Base-by-base conservation (phyloP, 1,140 invertebrate species). In the Solenopsis invicta region DNA sequence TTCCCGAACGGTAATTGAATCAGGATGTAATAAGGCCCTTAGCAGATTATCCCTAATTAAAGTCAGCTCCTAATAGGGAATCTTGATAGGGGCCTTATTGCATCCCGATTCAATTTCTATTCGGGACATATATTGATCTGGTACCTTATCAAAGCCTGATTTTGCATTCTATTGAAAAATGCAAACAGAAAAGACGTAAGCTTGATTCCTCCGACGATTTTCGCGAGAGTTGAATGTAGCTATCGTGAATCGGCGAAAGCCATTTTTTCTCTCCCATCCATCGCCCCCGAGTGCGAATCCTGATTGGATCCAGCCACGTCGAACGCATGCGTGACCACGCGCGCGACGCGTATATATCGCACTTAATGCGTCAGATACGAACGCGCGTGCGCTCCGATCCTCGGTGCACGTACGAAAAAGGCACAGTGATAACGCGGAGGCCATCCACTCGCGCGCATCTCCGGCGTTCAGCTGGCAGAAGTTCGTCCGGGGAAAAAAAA, bases 321-420 rank as follows among this genome's bases (percentile, higher is more conserved):
- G 24, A 45, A 77, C 89, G 89, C 89, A 90, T 90, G 89, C 89
- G 89, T 82, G 82, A 75, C 74, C 88, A 85, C 67, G 75, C 86
- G 48, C 45, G 48, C 34, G 37, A 24, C 13, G 21, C 45, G 67
- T 52, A 61, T 56, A 64, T 56, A 78, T 76, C 34, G 2, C 61
- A 66, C 59, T 80, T 64, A 82, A 71, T 52, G 45, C 71, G 81
- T 76, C 21, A 34, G 81, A 86, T 86, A 87, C 18, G 75, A 56
- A 67, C 41, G 87, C 54, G 67, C 81, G 41, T 77, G 71, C 66
- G 62, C 74, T 48, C 62, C 24, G 62, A 52, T 64, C 29, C 54
- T 0, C 56, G 37, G 45, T 67, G 59, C 62, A 34, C 54, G 59
- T 54, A 61, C 64, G 69, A 75, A 88, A 66, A 54, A 62, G 71